Conservation (phyloP, 23 tunicate genomes). For the Pegea sp. region DNA sequence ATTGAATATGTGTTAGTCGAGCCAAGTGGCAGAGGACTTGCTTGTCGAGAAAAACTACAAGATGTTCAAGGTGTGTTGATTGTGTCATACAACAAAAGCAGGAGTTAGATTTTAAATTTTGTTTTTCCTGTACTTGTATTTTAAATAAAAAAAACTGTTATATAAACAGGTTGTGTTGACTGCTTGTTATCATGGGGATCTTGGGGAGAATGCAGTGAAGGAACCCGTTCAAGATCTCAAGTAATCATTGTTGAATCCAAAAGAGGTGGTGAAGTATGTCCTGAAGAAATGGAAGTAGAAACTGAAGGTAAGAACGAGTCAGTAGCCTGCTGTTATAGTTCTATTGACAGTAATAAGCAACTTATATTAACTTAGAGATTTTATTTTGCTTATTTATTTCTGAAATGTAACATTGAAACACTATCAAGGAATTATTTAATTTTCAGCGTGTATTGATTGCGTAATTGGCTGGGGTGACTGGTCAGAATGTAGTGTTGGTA, state of each 20-base stretch:
- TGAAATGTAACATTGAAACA: background rate
- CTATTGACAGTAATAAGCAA: background rate
- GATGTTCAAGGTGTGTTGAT: background rate
- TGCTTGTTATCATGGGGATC: conserved; percentile 15
- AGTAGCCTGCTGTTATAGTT: background rate
- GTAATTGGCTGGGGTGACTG: conserved; percentile 32
- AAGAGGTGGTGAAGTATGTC: conserved; percentile 34
- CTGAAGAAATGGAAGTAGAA: conserved; percentile 7
- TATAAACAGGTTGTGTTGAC: conserved; percentile 16
- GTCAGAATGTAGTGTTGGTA: conserved; percentile 13
- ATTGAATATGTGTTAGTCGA: conserved; percentile 1
- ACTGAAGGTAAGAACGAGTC: conserved; percentile 19
- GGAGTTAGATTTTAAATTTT: too few species aligned
- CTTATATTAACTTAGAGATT: background rate
- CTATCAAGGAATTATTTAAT: background rate
- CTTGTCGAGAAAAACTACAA: background rate
- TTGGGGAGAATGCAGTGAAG: conserved; percentile 26
- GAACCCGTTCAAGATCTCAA: conserved; percentile 1
- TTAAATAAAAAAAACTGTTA: too few species aligned
- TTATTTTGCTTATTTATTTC: background rate
- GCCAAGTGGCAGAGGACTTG: conserved; percentile 3
- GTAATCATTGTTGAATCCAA: conserved; percentile 1
- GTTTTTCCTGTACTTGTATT: too few species aligned
- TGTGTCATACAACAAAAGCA: too few species aligned
- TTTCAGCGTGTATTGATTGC: conserved; percentile 42